Conservation (phyloP, 2,113 vertebrate genomes). For the Protomyctophum bolini region DNA sequence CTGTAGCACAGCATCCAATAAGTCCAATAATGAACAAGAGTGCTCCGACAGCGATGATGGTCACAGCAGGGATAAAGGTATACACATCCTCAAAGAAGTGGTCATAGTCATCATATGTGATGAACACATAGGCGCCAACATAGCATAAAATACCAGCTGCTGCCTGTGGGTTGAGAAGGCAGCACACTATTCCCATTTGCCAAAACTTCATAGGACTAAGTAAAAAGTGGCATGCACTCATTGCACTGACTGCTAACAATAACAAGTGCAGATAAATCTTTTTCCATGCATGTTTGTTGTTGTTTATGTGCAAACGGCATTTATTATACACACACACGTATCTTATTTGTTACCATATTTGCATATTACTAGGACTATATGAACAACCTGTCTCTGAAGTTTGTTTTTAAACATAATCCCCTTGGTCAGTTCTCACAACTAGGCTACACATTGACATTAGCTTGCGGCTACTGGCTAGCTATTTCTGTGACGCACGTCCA, state of each 20-base stretch:
- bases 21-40: constrained; percentile 87
- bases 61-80: constrained; percentile 90
- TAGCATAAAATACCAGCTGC: constrained; percentile 97
- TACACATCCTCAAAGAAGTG: constrained; percentile 98
- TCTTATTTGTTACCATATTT: no score
- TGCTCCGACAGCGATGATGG: constrained; percentile 93
- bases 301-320: no score
- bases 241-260: no score
- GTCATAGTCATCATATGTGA: constrained; percentile 97
- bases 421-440: not conserved
- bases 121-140: constrained; percentile 97
- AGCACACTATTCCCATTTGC: no score
- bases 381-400: no score
- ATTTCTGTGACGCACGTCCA: constrained; percentile 38
- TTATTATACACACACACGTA: no score
- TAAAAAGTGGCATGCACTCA: not conserved
- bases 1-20: constrained; percentile 56
- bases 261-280: no score
- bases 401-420: no score
- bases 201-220: no score
- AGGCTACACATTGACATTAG: constrained; percentile 13
- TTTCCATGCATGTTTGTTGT: no score
- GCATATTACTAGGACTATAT: no score
- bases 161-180: constrained; percentile 78
- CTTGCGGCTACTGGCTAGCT: constrained; percentile 16